phyloP scores from a whole-genome alignment of 2,113 vertebrate genomes.

The Chlorocebus sabaeus region DNA sequence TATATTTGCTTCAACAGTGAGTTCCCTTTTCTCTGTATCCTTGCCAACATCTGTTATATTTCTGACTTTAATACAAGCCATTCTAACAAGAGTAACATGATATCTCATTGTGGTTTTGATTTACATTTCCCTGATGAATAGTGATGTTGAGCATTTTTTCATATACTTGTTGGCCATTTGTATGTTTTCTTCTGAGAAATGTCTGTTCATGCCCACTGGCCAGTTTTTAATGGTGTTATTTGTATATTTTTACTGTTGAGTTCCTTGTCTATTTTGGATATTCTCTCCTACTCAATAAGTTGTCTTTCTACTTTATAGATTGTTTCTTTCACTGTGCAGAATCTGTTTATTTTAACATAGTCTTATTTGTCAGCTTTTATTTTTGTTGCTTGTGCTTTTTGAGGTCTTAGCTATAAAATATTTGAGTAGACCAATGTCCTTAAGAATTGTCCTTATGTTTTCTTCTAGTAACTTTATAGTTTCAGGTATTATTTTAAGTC shows the following conservation, averaged over 20 bases:
- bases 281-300: background rate
- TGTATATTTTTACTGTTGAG: background rate
- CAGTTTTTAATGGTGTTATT: background rate
- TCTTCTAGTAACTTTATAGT: background rate
- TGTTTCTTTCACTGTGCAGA: background rate
- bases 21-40: background rate
- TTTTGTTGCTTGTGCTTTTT: background rate
- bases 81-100: background rate
- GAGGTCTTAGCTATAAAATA: background rate
- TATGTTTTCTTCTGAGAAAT: background rate
- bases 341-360: background rate
- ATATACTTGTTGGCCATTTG: background rate
- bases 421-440: background rate
- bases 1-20: background rate
- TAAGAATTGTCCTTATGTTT: background rate
- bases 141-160: background rate
- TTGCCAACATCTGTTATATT: no score
- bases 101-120: background rate
- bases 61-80: no score
- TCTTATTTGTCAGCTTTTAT: background rate
- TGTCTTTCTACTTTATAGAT: background rate
- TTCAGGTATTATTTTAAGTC: background rate
- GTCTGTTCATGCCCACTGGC: background rate
- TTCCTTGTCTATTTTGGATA: background rate
- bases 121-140: background rate